Base-by-base conservation (phyloP, 2,797 vertebrate genomes). In the Sebastes kiyomatsui region DNA sequence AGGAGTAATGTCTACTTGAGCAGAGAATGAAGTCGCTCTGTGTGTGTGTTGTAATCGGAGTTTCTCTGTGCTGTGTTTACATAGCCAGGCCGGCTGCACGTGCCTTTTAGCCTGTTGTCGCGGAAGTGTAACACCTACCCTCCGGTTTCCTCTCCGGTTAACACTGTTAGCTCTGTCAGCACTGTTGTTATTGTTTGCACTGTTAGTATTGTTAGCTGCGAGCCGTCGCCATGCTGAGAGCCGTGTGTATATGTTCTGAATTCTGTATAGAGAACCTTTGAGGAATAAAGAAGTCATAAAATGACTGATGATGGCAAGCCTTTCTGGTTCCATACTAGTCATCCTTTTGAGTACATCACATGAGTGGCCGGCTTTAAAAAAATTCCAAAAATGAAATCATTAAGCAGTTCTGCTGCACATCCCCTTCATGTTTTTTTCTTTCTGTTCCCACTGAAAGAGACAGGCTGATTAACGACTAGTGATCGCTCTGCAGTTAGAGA, bases 381-480 rank as follows among this genome's bases (percentile, higher is more conserved):
- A 11, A 2, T 20, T 49, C 7, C 10, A 32, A 38, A 85, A 68
- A 35, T 64, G 16, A 18, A 64, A 59, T 79, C 69, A 74, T 79
- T 66, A 49, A 30, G 38, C 60, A 22, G 14, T 52, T 73, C 56
- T 73, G 22, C 75, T 54, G 33, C 52, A 52, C 46, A 67, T 64
- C 55, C 14, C 8, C 70, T 82, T 76, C 1, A 56, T 78, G 52
- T 54, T 58, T 65, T 75, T 67, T 35, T 35, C 14, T 61, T 62
- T 73, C 38, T 69, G 64, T 77, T 75, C 32, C 46, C 27, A 18
- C 70, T 59, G 64, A 27, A 46, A 33, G 55, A 67, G 22, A 80
- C 23, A 25, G 60, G 28, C 62, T 79, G 27, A 88, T 83, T 80
- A 81, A 80, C 62, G 65, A 55, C 32, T 30, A 61, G 38, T 65